A percentile compares a stretch with the other conserved stretches of the same genome.
phyloP scores from a whole-genome alignment of 2,113 vertebrate species.

The Galbula dea region DNA sequence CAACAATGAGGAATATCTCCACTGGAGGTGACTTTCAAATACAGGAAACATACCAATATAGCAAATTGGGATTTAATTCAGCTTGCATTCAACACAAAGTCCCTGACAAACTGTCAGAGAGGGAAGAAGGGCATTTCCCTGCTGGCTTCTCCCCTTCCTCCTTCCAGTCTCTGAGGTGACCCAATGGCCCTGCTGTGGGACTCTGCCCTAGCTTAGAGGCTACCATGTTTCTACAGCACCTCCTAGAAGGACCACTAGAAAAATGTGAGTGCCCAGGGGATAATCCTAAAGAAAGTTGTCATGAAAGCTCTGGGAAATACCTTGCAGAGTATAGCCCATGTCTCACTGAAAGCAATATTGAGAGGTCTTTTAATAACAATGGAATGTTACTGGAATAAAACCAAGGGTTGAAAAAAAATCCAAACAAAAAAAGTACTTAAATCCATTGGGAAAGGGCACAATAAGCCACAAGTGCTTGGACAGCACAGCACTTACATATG shows the following conservation, averaged over 20 bases:
- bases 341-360: not conserved
- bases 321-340: accelerated
- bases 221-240: not conserved
- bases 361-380: not conserved
- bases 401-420: not conserved
- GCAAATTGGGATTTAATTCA: not conserved
- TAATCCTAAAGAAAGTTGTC: not conserved
- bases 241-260: not conserved
- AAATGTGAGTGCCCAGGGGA: not conserved
- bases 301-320: not conserved
- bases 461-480: not conserved
- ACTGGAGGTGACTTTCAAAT: slow-evolving; percentile 16
- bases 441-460: not conserved
- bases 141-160: not conserved
- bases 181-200: not conserved
- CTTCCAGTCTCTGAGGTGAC: not conserved
- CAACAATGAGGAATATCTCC: not conserved
- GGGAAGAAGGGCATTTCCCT: not conserved
- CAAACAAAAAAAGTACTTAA: not conserved
- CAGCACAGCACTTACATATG: not conserved
- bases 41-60: not conserved
- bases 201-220: not conserved
- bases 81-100: not conserved
- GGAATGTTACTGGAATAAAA: not conserved
- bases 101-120: not conserved